Percentiles rank a stretch among this genome's conserved stretches.
Conservation (phyloP, 2,113 vertebrate species). For the Callithrix jacchus region DNA sequence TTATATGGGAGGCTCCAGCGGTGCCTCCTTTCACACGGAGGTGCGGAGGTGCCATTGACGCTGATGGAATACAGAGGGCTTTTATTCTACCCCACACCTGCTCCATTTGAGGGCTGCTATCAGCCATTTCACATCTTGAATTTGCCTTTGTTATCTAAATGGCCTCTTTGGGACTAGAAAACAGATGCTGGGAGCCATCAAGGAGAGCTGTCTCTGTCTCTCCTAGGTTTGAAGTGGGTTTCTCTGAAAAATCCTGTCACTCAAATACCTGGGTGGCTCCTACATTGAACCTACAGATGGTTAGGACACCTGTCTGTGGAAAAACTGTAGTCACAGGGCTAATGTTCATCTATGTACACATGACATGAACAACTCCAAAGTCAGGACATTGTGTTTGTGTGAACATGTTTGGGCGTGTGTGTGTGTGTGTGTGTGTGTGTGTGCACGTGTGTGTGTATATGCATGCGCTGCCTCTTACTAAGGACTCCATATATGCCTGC, state of each 20-base stretch:
- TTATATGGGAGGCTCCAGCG: not conserved
- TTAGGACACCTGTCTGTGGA: not conserved
- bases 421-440: no score
- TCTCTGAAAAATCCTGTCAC: not conserved
- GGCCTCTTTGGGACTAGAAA: not conserved
- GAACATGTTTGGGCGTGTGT: fast-evolving
- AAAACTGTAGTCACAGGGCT: not conserved
- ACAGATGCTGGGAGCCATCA: not conserved
- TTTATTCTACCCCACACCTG: not conserved
- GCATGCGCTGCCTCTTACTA: not conserved
- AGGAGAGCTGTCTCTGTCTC: not conserved
- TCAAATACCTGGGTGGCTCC: not conserved
- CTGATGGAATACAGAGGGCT: conserved; percentile 33
- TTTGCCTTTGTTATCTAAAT: conserved; percentile 63
- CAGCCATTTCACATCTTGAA: conserved; percentile 38
- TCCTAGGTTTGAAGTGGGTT: not conserved
- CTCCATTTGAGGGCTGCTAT: conserved; percentile 42
- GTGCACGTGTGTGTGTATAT: no score
- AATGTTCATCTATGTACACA: not conserved
- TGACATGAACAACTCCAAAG: not conserved
- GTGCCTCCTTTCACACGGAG: not conserved
- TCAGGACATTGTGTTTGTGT: fast-evolving
- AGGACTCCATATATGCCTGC: not conserved
- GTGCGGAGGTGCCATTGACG: not conserved
- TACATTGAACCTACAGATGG: not conserved